Evolutionary conservation across 2,888 invertebrate species (phyloP).

Genomic region (Nasonovia ribisnigri): DNA sequence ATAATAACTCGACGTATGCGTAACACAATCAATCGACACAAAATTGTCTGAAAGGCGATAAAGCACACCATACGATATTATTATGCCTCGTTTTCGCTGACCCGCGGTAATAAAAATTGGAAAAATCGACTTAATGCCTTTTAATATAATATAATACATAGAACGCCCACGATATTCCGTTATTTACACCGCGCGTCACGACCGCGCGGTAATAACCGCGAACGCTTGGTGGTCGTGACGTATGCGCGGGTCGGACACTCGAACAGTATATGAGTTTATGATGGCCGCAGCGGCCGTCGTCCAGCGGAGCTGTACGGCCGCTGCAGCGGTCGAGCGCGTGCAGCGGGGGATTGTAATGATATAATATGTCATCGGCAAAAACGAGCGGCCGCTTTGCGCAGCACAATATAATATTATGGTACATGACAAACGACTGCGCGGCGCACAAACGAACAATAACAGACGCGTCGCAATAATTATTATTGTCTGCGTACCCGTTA

Average conservation of each 20-base stretch:
- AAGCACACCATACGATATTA: background rate
- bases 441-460: background rate
- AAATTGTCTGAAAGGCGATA: background rate
- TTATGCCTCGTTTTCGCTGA: background rate
- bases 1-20: too few species aligned
- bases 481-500: background rate
- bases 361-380: constrained; percentile 20
- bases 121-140: background rate
- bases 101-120: background rate
- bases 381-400: background rate
- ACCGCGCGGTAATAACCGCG: background rate
- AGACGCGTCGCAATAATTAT: background rate
- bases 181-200: background rate
- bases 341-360: background rate
- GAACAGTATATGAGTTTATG: background rate
- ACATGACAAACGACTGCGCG: constrained; percentile 34
- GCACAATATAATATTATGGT: background rate
- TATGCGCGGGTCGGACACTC: background rate
- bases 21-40: background rate
- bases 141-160: background rate
- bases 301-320: background rate
- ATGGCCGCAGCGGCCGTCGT: background rate
- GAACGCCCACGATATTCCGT: background rate
- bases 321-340: background rate
- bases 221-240: background rate